Conservation (phyloP, 2,797 vertebrate species). For the Dryobates pubescens region DNA sequence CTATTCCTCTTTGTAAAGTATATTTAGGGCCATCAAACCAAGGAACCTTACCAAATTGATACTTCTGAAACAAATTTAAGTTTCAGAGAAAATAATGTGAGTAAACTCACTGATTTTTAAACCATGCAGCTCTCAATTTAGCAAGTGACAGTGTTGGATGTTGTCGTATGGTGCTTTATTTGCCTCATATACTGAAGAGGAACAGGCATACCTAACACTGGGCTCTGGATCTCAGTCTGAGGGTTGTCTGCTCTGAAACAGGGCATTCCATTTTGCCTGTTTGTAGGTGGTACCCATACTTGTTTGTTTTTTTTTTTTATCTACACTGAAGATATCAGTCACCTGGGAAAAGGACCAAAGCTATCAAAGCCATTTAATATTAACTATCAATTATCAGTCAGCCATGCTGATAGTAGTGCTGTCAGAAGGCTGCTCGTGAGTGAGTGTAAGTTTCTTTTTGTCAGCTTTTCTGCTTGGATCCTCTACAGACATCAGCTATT, state of each 20-base stretch:
- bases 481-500: background rate
- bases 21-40: background rate
- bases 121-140: background rate
- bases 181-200: background rate
- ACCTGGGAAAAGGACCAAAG: constrained; percentile 11
- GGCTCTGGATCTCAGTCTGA: background rate
- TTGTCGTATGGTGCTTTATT: background rate
- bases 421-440: background rate
- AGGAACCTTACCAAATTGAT: background rate
- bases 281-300: background rate
- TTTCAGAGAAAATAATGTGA: background rate
- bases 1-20: background rate
- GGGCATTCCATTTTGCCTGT: background rate
- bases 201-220: background rate
- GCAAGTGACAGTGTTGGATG: background rate
- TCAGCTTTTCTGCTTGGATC: constrained; percentile 8
- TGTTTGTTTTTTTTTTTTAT: background rate
- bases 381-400: background rate
- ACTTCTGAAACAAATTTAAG: background rate
- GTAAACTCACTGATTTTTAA: background rate
- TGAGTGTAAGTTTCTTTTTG: background rate
- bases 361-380: background rate
- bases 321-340: background rate
- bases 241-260: background rate
- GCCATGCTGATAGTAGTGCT: background rate